Base-by-base conservation (phyloP, 2,113 vertebrate species). In the Scatophagus argus region DNA sequence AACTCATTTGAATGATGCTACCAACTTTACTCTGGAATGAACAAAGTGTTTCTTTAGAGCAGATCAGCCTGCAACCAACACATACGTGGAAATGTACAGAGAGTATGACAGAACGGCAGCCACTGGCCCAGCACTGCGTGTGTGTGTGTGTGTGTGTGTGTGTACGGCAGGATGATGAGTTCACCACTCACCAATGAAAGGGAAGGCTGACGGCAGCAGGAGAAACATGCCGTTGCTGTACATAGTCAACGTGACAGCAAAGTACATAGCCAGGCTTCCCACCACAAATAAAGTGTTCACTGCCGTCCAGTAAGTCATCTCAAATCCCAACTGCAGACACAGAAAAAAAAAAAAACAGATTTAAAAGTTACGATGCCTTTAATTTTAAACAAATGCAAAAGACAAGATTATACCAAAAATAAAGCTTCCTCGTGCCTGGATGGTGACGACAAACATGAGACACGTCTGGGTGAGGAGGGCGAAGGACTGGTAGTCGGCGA, bases 401-500 rank as follows among this genome's bases (percentile, higher is more conserved):
- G 31, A 60, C 6, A 6, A 36, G 25, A 19, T 8, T 2, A n/a
- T 39, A 10, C 34, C 11, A 14, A 12, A 43, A 19, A 23, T 9
- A n/a, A 21, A 3, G 16, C 3, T 10, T 17, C 19, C n/a, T 31
- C 38, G 0, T 60, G 97, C 98, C 97, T 99, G 97, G 23, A 96
- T 91, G 78, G 95, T 97, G 66, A 99, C 97, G 5, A 97, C 94
- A 0, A 96, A 93, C 82, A 99, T 89, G 72, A 99, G 94, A 85
- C 96, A 96, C 0, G 96, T 98, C 94, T 99, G 97, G 0, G 96
- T 96, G 72, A 97, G 92, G 64, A 99, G 69, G 7, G 97, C 96
- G 38, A 99, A 98, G 78, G 97, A 97, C 93, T 99, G 98, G 93
- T 96, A 97, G 93, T 99, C 96, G 0, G 96, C 96, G 13, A 96